Evolutionary conservation across 2,888 invertebrate genomes (phyloP).

Genomic region (Drosophila subquinaria): DNA sequence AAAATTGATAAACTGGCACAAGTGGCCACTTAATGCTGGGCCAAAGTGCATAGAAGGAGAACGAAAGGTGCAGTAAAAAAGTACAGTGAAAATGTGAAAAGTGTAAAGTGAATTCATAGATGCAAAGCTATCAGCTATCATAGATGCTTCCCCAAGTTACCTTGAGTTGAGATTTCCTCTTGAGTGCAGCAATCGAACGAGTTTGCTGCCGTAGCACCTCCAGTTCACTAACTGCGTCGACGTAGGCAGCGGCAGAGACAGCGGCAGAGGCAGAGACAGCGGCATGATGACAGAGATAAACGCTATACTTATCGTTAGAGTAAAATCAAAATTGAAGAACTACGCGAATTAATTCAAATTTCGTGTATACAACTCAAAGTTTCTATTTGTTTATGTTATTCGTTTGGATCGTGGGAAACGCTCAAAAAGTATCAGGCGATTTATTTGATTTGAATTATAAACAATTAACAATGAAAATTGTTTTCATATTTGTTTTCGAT

Average conservation of each 20-base stretch:
- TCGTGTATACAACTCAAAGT: conserved; percentile 6
- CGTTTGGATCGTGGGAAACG: conserved; percentile 31
- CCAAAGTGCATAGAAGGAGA: neutral
- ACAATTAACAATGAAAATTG: conserved; percentile 47
- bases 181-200: conserved; percentile 92
- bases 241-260: neutral
- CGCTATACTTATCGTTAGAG: neutral
- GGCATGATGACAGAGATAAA: conserved; percentile 5
- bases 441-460: conserved; percentile 44
- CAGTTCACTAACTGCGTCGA: conserved; percentile 85
- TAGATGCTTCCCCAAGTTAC: conserved; percentile 59
- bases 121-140: conserved; percentile 18
- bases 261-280: neutral
- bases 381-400: conserved; percentile 41
- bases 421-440: conserved; percentile 41
- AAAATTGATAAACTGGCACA: conserved; percentile 64
- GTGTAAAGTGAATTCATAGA: conserved; percentile 6
- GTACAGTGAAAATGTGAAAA: conserved; percentile 7
- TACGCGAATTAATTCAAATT: conserved; percentile 9
- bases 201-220: conserved; percentile 94
- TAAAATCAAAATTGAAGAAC: conserved; percentile 2
- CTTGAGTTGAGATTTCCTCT: conserved; percentile 85
- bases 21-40: conserved; percentile 46
- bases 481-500: conserved; percentile 47
- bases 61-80: conserved; percentile 14